Base-by-base conservation (phyloP, 2,113 vertebrate genomes). In the Myrmecobius fasciatus region DNA sequence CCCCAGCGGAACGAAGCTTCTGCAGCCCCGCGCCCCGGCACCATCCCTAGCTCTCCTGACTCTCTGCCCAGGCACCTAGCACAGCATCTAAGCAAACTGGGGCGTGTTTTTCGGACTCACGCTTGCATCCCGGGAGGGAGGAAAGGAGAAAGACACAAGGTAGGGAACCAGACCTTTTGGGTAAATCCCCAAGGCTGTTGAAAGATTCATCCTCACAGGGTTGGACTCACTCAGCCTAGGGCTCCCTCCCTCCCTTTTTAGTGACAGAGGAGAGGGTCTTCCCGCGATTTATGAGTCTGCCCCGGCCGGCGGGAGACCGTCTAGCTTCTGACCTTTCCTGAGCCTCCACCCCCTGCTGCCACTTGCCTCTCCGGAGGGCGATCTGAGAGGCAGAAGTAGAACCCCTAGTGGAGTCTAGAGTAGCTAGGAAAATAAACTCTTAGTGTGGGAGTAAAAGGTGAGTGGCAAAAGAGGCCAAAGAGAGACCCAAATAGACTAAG, bases 1-100 rank as follows among this genome's bases (percentile, higher is more conserved):
- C 99, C 98, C 97, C 98, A 99, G 99, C 99, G 98, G 97, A 98
- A 96, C 96, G 12, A 95, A 89, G 98, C 97, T 98, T 91, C 95
- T 96, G 97, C 98, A 96, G 83, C 43, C 46, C 46, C 20, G 60
- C 14, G 91, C 22, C 60, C 60, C 0, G 8, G n/a, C 25, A 26
- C 89, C 92, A 49, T 49, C 25, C 49, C 75, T 0, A 5, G 54
- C 36, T 92, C 8, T 91, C 56, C 1, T 0, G 31, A 56, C 91
- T 47, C 52, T 20, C 25, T 0, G 26, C 25, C 48, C 25, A 89
- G 90, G 9, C 26, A 1, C 47, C 8, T 0, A 53, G 49, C 47
- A 0, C 89, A 4, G 43, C 31, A 12, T 1, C 0, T 31, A 8
- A 92, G 25, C 43, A 48, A 54, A 89, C 67, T 43, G 8, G 53